Base-by-base conservation (phyloP, 1,140 invertebrate species). In the Lethrus apterus region DNA sequence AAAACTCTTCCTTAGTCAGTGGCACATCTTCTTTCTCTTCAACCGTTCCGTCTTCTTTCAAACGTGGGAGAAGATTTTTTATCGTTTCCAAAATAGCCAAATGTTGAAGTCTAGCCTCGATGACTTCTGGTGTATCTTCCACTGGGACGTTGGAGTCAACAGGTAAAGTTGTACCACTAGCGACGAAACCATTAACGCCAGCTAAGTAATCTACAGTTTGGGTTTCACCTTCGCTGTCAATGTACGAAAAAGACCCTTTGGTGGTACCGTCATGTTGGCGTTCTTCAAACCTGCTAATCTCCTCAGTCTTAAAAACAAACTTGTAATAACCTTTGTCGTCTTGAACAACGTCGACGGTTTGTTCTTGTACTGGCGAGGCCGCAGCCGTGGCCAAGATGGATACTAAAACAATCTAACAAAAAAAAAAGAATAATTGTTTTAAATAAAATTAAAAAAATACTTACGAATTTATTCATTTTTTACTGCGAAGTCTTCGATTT, bases 141-240 rank as follows among this genome's bases (percentile, higher is more conserved):
- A n/a, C n/a, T n/a, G n/a, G n/a, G n/a, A n/a, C n/a, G n/a, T n/a
- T n/a, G n/a, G n/a, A n/a, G n/a, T n/a, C n/a, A 4, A 4, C 21
- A 7, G 40, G 40, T 0, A 42, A 7, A 7, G 24, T 14, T 4
- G n/a, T 3, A 26, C 84, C 84, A 21, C 70, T 69, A 2, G 83
- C 80, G 67, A 80, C 69, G 68, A 77, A 78, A 53, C 75, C 87
- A 62, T 86, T 79, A 61, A 85, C 84, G 51, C 86, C 87, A 18
- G 86, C 86, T 0, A 84, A 81, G 62, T 90, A 90, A 20, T 77
- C 75, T 47, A 89, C 79, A 1, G 81, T 84, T 50, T 83, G 77
- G 48, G 77, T 75, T 57, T 86, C 77, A 9, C 86, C 86, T 10
- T 70, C 78, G 3, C 83, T 81, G 67, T 89, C 86, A 17, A 89